Evolutionary conservation across 2,888 invertebrate species (phyloP).

Genomic region (Caenorhabditis becei): DNA sequence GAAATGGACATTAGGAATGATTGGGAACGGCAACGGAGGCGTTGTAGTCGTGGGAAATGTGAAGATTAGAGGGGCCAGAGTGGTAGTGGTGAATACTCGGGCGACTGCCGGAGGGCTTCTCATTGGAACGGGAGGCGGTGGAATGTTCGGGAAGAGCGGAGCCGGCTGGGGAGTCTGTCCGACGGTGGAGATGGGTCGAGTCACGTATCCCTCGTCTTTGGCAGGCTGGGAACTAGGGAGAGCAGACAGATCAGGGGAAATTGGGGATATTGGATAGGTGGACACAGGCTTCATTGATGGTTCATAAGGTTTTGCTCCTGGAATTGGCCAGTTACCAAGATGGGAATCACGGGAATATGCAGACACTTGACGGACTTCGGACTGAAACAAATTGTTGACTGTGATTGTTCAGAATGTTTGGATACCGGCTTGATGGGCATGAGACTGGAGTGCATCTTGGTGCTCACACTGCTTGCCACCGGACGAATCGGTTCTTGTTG

Average conservation of each 20-base stretch:
- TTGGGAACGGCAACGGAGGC: constrained; percentile 41
- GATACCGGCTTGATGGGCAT: constrained; percentile 61
- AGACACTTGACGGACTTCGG: constrained; percentile 59
- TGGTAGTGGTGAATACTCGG: constrained; percentile 39
- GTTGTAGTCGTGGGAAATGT: constrained; percentile 52
- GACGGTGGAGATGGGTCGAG: constrained; percentile 53
- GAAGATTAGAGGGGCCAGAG: constrained; percentile 30
- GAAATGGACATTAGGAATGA: constrained; percentile 60
- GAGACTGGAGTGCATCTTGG: constrained; percentile 54
- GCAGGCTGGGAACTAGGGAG: not conserved
- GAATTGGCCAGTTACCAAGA: constrained; percentile 75
- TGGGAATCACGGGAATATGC: constrained; percentile 66
- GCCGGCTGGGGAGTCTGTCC: constrained; percentile 20
- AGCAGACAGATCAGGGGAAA: constrained; percentile 25
- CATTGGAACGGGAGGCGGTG: constrained; percentile 28
- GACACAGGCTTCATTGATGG: constrained; percentile 68
- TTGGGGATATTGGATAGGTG: constrained; percentile 59
- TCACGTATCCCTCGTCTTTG: constrained; percentile 43
- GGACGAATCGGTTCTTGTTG: constrained; percentile 53
- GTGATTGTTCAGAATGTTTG: too few relatives aligned
- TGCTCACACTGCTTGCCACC: constrained; percentile 62
- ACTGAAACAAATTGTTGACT: constrained; percentile 51
- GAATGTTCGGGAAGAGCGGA: constrained; percentile 41
- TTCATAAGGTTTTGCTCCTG: constrained; percentile 68
- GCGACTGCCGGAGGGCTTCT: constrained; percentile 45